phyloP scores from a whole-genome alignment of 2,113 vertebrate genomes.

The Mesocricetus auratus region DNA sequence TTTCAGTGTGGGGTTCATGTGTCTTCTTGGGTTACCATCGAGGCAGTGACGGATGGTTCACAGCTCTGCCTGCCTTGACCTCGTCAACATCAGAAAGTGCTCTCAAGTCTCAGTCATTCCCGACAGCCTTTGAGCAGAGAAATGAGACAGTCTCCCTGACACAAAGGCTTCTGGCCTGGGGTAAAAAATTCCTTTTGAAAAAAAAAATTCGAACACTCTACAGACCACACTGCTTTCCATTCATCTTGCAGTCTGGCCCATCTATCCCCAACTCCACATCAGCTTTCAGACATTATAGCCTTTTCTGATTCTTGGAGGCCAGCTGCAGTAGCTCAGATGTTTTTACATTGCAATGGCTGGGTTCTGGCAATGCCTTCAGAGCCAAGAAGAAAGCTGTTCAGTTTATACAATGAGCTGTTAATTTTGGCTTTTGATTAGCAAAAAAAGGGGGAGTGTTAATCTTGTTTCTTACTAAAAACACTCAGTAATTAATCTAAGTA shows the following conservation, averaged over 20 bases:
- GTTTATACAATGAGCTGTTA: slow-evolving; percentile 52
- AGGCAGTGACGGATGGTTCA: slow-evolving; percentile 86
- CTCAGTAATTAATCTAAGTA: neutral
- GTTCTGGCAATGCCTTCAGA: slow-evolving; percentile 49
- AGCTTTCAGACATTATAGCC: slow-evolving; percentile 82
- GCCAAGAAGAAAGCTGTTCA: slow-evolving; percentile 65
- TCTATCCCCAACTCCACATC: slow-evolving; percentile 77
- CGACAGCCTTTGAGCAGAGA: slow-evolving; percentile 93
- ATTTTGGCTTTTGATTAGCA: slow-evolving; percentile 55
- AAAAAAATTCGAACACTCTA: slow-evolving; percentile 85
- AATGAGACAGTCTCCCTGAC: slow-evolving; percentile 91
- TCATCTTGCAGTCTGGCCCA: slow-evolving; percentile 85
- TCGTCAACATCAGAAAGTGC: slow-evolving; percentile 91
- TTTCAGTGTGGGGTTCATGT: slow-evolving; percentile 80
- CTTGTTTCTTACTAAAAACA: slow-evolving; percentile 49
- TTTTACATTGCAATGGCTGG: slow-evolving; percentile 66
- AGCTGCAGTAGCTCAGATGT: slow-evolving; percentile 74
- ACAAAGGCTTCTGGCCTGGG: slow-evolving; percentile 92
- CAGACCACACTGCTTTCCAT: slow-evolving; percentile 87
- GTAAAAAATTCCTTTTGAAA: slow-evolving; percentile 92
- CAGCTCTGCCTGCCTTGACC: slow-evolving; percentile 89
- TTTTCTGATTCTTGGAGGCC: slow-evolving; percentile 82
- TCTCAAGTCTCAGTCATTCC: slow-evolving; percentile 92
- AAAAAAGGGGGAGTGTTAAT: neutral
- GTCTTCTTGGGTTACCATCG: slow-evolving; percentile 83